Evolutionary conservation across 2,888 invertebrate species (phyloP).

Genomic region (Aricia artaxerxes): DNA sequence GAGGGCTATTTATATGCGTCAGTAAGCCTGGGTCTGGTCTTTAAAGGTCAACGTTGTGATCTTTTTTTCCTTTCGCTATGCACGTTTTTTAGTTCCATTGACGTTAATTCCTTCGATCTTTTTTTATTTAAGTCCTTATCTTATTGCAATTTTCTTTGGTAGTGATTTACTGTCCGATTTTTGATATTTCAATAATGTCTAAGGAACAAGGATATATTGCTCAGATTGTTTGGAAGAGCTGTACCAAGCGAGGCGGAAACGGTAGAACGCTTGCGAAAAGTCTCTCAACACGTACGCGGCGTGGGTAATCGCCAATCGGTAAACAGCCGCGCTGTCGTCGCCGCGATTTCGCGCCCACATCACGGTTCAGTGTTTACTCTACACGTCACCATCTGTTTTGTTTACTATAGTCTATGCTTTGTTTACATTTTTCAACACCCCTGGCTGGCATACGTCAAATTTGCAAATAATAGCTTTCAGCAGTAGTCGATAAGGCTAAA

Average conservation of each 20-base stretch:
- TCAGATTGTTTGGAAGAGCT: not conserved
- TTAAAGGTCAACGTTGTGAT: not conserved
- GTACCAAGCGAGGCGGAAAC: not conserved
- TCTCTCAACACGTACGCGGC: constrained; percentile 7
- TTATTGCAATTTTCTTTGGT: not conserved
- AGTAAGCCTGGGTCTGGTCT: not conserved
- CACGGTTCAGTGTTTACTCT: not conserved
- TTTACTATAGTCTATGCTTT: not conserved
- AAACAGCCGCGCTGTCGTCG: constrained; percentile 19
- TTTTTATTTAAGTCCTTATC: not conserved
- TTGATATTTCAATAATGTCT: not conserved
- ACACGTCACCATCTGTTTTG: not conserved
- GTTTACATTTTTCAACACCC: not conserved
- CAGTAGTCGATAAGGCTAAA: too few species aligned
- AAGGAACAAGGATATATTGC: not conserved
- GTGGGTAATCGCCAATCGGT: not conserved
- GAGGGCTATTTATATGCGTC: not conserved
- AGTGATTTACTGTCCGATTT: not conserved
- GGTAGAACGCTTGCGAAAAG: constrained; percentile 1
- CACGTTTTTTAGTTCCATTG: not conserved
- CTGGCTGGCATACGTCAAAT: not conserved
- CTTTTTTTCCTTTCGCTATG: not conserved
- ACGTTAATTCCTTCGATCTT: not conserved
- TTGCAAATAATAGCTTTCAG: too few species aligned
- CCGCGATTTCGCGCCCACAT: not conserved